Conservation (phyloP, 1,140 invertebrate species). For the Babylonia areolata region DNA sequence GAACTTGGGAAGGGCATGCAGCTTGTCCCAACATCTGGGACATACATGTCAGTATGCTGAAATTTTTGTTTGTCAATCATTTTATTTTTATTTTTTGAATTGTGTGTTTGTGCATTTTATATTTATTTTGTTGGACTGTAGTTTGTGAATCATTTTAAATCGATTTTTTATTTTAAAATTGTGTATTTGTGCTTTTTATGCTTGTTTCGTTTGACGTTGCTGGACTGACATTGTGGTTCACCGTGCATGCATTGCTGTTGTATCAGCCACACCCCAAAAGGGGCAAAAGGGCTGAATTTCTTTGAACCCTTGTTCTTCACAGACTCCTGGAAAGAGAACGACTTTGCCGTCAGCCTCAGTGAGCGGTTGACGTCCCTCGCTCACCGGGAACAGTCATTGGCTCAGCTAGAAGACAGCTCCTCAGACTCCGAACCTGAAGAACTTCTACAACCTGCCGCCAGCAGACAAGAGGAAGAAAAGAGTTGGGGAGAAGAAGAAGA, state of each 20-base stretch:
- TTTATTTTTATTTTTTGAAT: too few relatives aligned
- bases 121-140: background rate
- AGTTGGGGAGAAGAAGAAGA: background rate
- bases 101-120: too few relatives aligned
- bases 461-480: background rate
- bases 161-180: background rate
- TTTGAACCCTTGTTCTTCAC: background rate
- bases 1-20: too few relatives aligned
- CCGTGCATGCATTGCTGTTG: too few relatives aligned
- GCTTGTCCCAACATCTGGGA: too few relatives aligned
- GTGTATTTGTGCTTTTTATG: background rate
- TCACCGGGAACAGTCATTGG: background rate
- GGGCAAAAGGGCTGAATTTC: background rate
- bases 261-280: background rate
- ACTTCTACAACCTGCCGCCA: background rate
- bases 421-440: constrained; percentile 29
- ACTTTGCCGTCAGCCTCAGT: background rate
- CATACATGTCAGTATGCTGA: too few relatives aligned
- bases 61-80: too few relatives aligned
- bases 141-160: background rate
- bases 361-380: background rate
- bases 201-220: background rate
- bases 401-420: background rate
- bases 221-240: background rate
- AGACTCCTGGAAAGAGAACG: constrained; percentile 10